Percentiles rank a stretch among this genome's conserved stretches.
Conservation (phyloP, 2,797 vertebrate species). For the Dryobates pubescens region DNA sequence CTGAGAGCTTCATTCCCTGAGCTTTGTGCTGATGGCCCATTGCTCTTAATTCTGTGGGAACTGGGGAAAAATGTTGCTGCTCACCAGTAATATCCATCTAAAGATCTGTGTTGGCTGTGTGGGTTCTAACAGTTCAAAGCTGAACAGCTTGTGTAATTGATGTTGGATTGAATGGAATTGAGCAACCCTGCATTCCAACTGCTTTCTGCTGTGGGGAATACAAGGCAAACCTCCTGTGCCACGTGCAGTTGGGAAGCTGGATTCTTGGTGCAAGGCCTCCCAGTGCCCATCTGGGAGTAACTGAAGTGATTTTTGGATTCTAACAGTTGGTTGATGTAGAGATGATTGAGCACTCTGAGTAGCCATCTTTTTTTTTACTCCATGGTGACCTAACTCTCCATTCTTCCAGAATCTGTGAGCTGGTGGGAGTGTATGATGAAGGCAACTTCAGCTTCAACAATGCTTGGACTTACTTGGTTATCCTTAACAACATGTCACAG, state of each 20-base stretch:
- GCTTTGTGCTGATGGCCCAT: background rate
- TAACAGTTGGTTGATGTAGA: background rate
- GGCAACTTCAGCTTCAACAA: slow-evolving; percentile 95
- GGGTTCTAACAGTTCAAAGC: background rate
- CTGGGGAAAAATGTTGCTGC: background rate
- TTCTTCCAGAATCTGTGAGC: slow-evolving; percentile 89
- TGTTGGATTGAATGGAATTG: background rate
- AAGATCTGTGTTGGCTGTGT: background rate
- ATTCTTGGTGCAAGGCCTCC: background rate
- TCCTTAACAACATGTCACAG: slow-evolving; percentile 97
- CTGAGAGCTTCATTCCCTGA: background rate
- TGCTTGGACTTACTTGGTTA: slow-evolving; percentile 97
- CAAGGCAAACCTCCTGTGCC: background rate
- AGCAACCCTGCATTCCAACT: background rate
- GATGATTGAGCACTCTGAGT: background rate
- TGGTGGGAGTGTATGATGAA: slow-evolving; percentile 91
- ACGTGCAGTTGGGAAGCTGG: background rate
- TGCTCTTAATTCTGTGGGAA: background rate
- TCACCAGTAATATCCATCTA: background rate
- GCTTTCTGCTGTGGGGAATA: background rate
- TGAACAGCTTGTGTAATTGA: background rate
- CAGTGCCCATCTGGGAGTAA: background rate
- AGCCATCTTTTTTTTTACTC: background rate
- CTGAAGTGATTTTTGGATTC: background rate
- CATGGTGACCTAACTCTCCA: background rate